These are phyloP conservation scores for Halocaridina rubra DNA, from an alignment of 2,888 invertebrate genomes.

Conservation along the genomic window DNA sequence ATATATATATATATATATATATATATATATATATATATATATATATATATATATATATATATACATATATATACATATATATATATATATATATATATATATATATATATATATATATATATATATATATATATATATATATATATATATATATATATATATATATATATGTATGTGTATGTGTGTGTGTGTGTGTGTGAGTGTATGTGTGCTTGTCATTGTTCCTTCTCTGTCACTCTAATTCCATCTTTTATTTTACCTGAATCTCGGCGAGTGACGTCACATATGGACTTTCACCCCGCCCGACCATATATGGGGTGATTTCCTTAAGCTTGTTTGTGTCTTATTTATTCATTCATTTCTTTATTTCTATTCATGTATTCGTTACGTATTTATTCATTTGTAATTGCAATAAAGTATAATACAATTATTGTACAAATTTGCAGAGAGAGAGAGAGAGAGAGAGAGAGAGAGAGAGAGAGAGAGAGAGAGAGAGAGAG, in stretches of 20 bases:
- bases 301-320: too few relatives aligned
- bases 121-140: not conserved
- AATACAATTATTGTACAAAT: too few relatives aligned
- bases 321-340: too few relatives aligned
- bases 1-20: slow-evolving; percentile 4
- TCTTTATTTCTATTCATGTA: too few relatives aligned
- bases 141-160: slow-evolving; percentile 64
- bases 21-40: slow-evolving; percentile 1
- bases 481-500: slow-evolving; percentile 3
- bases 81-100: slow-evolving; percentile 4
- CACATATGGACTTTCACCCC: too few relatives aligned
- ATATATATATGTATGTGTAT: not conserved
- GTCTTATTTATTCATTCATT: too few relatives aligned
- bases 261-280: too few relatives aligned
- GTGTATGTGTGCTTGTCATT: not conserved
- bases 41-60: slow-evolving; percentile 4
- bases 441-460: not conserved
- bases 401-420: too few relatives aligned
- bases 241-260: too few relatives aligned
- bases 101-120: slow-evolving; percentile 1
- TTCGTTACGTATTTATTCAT: too few relatives aligned
- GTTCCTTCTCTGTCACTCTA: too few relatives aligned
- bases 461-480: not conserved
- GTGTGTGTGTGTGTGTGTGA: not conserved
- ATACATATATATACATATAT: not conserved